Evolutionary conservation across 2,888 invertebrate genomes (phyloP), one percentile per base, ranked within the genome.

Genomic region (Ectemnius continuus): DNA sequence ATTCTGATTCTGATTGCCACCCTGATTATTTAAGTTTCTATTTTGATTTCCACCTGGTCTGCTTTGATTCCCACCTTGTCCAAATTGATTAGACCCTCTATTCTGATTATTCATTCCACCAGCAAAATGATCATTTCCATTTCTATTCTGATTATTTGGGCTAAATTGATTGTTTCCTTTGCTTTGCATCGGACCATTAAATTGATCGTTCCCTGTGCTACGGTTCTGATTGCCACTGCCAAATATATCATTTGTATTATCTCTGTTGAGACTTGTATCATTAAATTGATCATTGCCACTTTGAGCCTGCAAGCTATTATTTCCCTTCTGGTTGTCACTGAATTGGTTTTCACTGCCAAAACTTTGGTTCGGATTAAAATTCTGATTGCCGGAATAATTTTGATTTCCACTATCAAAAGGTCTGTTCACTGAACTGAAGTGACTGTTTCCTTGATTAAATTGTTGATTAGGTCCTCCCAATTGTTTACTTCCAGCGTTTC

Each of bases 381-480:
- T 84, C 26, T 79, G 77, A 68, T 84, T 86, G 18, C 83, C 85
- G 23, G 82, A 74, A 68, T 85, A 89, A 65, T 58, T 86, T 71
- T 84, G 83, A 73, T 80, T 88, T 61, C 84, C 81, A n/a, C 77
- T 78, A 16, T 73, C 79, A 64, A 88, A 89, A 0, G 87, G 79
- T 65, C 86, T 87, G 57, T 85, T 88, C 13, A 66, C 63, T 46
- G 73, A 16, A 65, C 28, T 82, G 56, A 87, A 88, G 60, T 84
- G 84, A 78, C 77, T 83, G 26, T 88, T 85, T 73, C 75, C 70
- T 6, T 76, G 61, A 74, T 70, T 74, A 57, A 85, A 87, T 36
- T 36, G 36, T 70, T 84, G 85, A 63, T 78, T 80, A 2, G 84
- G 87, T 5, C 86, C 85, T 28, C 91, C 90, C 8, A 86, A 88